phyloP scores from a whole-genome alignment of 2,888 invertebrate genomes.

The Cylloceria caligata region DNA sequence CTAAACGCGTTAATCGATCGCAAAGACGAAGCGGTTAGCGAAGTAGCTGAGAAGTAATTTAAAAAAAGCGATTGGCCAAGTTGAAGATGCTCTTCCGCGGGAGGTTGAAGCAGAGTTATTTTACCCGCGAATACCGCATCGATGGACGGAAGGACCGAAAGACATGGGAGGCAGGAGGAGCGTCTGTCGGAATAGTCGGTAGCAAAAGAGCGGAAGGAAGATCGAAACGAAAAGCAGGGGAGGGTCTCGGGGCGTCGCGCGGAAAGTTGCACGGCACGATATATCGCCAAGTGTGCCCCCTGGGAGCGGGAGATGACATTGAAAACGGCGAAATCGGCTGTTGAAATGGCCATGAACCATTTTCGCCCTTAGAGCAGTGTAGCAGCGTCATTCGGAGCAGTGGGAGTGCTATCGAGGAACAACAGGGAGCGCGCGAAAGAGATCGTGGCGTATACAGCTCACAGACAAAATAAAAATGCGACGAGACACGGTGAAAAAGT shows the following conservation, averaged over 20 bases:
- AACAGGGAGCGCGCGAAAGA: conserved; percentile 47
- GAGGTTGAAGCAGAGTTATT: conserved; percentile 35
- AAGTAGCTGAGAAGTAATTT: conserved; percentile 47
- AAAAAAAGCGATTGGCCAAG: conserved; percentile 43
- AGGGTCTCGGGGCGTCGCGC: conserved; percentile 43
- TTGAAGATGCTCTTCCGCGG: conserved; percentile 17
- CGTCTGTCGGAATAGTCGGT: not conserved
- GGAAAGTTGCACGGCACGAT: too few relatives aligned
- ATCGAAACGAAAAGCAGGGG: conserved; percentile 70
- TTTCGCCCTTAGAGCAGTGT: conserved; percentile 78
- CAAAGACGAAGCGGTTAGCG: conserved; percentile 63
- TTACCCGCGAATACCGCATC: conserved; percentile 40
- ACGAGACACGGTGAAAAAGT: conserved; percentile 68
- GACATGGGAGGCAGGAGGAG: conserved; percentile 1
- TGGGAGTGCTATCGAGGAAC: conserved; percentile 39
- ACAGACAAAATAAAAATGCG: conserved; percentile 82
- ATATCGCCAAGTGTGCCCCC: too few relatives aligned
- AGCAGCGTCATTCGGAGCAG: conserved; percentile 62
- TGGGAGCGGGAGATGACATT: conserved; percentile 61
- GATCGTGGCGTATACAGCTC: conserved; percentile 63
- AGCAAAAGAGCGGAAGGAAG: conserved; percentile 43
- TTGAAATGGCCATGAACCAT: conserved; percentile 81
- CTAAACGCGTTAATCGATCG: conserved; percentile 74
- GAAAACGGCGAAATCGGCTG: conserved; percentile 70
- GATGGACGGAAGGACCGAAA: not conserved